Conservation (phyloP, 1,140 invertebrate species). For the Brachionus paranguensis region DNA sequence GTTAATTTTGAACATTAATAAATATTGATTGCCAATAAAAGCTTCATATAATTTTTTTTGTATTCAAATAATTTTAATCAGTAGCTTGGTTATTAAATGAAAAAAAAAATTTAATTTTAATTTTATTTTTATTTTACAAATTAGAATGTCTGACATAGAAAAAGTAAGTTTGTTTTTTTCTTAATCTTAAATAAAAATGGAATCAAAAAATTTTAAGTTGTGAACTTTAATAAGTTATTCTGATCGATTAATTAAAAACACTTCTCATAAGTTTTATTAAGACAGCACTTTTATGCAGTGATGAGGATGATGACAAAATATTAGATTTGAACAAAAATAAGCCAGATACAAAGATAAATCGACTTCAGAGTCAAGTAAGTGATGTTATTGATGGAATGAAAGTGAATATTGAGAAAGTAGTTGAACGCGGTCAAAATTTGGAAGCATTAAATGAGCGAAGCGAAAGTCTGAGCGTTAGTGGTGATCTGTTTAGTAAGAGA, state of each 20-base stretch:
- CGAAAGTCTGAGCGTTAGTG: background rate
- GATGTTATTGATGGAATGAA: constrained; percentile 37
- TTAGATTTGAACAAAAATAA: background rate
- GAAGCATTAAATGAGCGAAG: background rate
- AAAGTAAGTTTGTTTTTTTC: background rate
- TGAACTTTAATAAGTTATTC: background rate
- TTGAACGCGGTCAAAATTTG: constrained; percentile 27
- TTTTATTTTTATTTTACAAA: background rate
- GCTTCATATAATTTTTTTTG: background rate
- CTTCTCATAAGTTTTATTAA: background rate
- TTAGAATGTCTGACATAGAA: background rate
- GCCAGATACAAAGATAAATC: background rate
- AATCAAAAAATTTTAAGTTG: too few species aligned
- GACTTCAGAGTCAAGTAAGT: constrained; percentile 8
- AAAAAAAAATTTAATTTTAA: background rate
- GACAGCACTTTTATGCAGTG: constrained; percentile 12
- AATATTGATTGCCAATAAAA: too few species aligned
- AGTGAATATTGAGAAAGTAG: constrained; percentile 37
- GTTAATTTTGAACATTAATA: background rate
- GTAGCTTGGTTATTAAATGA: constrained; percentile 11
- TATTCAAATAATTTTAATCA: background rate
- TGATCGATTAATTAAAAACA: background rate
- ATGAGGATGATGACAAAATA: constrained; percentile 14
- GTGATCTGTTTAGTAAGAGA: constrained; percentile 37
- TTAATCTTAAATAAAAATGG: too few species aligned